A percentile compares a stretch with the other conserved stretches of the same genome.
Conservation (phyloP, 2,797 vertebrate genomes). For the Melopsittacus undulatus region DNA sequence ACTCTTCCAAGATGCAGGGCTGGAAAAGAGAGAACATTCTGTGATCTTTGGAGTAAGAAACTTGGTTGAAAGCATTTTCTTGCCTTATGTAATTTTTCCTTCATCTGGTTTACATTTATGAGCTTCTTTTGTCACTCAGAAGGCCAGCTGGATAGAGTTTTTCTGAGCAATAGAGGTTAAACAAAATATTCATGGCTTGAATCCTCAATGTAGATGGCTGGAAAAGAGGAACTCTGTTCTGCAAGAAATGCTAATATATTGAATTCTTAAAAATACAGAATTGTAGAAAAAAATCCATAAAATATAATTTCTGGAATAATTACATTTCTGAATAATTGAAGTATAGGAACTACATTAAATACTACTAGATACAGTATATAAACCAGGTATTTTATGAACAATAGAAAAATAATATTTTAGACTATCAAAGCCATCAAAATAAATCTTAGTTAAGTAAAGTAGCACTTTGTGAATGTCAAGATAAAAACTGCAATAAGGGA, state of each 20-base stretch:
- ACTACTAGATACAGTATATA: neutral
- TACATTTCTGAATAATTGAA: neutral
- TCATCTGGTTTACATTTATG: neutral
- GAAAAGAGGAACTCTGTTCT: neutral
- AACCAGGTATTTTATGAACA: neutral
- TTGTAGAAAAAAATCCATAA: neutral
- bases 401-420: neutral
- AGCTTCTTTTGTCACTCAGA: neutral
- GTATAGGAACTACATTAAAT: neutral
- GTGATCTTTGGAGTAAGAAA: neutral
- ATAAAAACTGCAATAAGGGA: neutral
- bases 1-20: neutral
- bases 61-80: neutral
- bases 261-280: neutral
- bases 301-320: neutral
- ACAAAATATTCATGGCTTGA: neutral
- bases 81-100: neutral
- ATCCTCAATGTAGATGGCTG: neutral
- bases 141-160: neutral
- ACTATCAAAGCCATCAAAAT: neutral
- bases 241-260: neutral
- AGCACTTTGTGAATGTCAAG: neutral
- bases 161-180: neutral
- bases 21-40: neutral
- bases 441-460: neutral